A percentile compares a stretch with the other conserved stretches of the same genome.
These are phyloP conservation scores for Arizona elegans DNA, from an alignment of 2,113 vertebrate species.

Conservation along the genomic window DNA sequence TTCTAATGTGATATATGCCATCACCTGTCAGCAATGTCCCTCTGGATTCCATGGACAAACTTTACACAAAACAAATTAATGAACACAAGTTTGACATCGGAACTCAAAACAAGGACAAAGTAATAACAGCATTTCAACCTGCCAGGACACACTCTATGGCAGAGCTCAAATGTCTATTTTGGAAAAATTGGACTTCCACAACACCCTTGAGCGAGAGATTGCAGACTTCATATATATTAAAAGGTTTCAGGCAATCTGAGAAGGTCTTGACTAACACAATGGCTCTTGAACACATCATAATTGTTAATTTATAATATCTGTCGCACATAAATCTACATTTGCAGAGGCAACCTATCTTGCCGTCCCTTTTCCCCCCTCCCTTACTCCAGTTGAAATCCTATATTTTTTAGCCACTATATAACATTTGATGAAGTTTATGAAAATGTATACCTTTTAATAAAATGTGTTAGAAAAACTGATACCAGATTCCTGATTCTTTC, in stretches of 20 bases:
- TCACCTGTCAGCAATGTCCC: background rate
- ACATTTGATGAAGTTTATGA: background rate
- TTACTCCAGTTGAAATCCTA: background rate
- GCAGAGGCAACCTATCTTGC: background rate
- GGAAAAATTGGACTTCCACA: background rate
- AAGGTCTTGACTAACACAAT: background rate
- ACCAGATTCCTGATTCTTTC: background rate
- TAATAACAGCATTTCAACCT: background rate
- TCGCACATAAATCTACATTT: background rate
- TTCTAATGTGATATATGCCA: background rate
- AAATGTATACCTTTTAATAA: background rate
- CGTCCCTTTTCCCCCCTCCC: background rate
- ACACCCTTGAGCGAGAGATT: background rate
- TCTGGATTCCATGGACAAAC: background rate
- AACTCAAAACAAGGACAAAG: background rate
- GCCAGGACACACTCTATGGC: background rate
- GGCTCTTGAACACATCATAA: background rate
- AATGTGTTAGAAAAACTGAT: background rate
- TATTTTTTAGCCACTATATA: background rate
- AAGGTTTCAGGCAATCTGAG: background rate
- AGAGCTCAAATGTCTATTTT: background rate
- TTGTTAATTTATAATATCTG: background rate
- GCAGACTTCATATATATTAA: background rate
- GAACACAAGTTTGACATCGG: background rate
- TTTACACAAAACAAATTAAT: background rate